These are phyloP conservation scores for Patagioenas fasciata DNA, from an alignment of 2,113 vertebrate genomes.

Conservation along the genomic window DNA sequence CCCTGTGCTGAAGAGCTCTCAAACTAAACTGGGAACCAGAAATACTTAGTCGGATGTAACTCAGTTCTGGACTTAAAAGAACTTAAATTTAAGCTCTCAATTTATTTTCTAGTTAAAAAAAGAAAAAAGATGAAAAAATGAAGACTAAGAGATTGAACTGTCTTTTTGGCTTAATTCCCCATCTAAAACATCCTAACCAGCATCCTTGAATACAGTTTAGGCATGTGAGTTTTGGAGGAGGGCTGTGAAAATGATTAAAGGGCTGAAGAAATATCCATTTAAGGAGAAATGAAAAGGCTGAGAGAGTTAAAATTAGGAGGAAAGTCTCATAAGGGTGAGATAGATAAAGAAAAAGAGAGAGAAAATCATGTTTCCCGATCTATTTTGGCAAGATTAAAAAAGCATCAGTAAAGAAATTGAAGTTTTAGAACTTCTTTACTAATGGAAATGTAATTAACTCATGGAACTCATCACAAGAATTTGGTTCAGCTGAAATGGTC, in stretches of 20 bases:
- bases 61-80: not conserved
- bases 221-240: not conserved
- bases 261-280: not conserved
- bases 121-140: not conserved
- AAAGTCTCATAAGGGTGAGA: not conserved
- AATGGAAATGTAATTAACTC: slow-evolving; percentile 56
- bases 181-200: not conserved
- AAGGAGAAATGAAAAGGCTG: not conserved
- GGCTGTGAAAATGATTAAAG: slow-evolving; percentile 23
- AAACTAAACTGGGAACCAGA: not conserved
- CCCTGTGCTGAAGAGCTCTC: not conserved
- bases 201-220: not conserved
- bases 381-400: not conserved
- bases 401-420: not conserved
- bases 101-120: not conserved
- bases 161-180: not conserved
- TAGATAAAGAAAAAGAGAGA: not conserved
- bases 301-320: slow-evolving; percentile 5
- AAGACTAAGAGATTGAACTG: not conserved
- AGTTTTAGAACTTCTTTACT: slow-evolving; percentile 36
- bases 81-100: not conserved
- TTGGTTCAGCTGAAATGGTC: not conserved
- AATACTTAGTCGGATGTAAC: not conserved
- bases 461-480: not conserved
- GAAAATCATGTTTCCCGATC: slow-evolving; percentile 1